Evolutionary conservation across 2,113 vertebrate genomes (phyloP), one percentile per base, ranked within the genome.

Genomic region (Zosterops lateralis): DNA sequence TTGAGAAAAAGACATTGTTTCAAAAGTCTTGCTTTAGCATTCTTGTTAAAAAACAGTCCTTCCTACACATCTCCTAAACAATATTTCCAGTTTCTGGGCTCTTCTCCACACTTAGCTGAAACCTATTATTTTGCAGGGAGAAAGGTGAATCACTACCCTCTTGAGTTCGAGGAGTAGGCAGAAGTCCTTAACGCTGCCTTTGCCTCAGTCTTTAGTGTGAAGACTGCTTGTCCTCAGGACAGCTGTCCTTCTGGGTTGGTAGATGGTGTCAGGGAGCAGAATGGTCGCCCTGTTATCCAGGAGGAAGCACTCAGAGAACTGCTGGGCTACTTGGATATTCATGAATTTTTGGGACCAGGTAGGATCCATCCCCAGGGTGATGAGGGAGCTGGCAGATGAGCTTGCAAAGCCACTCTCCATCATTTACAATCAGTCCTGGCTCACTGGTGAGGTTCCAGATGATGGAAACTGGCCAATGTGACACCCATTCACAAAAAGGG

Each of bases 51-150:
- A 78, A 50, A 0, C 26, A 42, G 14, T 36, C 20, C 31, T 65
- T 77, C 70, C 15, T 34, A 6, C 14, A 4, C 25, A 24, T 26
- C 6, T 47, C 32, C 42, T 71, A 36, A 53, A 34, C 3, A 65
- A 26, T 47, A 9, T 40, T 92, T 56, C 48, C 15, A 4, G 7
- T 71, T 90, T 34, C 51, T 66, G 21, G 25, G 26, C 7, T 81
- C 40, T 47, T 71, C 28, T 58, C 44, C 31, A 14, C n/a, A 14
- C 6, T 67, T 50, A 45, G 12, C 25, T 54, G 68, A 93, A 81
- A 40, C 7, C 38, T 44, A 0, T 20, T 40, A 5, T 47, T 87
- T 51, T 13, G 14, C 2, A 3, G 5, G 4, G 4, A 51, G 17
- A 15, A 38, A 66, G 12, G 11, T 29, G 13, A 13, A 36, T 54